Evolutionary conservation across 92 coral and sea anemone species (phyloP).

Genomic region (Blastomussa wellsi): DNA sequence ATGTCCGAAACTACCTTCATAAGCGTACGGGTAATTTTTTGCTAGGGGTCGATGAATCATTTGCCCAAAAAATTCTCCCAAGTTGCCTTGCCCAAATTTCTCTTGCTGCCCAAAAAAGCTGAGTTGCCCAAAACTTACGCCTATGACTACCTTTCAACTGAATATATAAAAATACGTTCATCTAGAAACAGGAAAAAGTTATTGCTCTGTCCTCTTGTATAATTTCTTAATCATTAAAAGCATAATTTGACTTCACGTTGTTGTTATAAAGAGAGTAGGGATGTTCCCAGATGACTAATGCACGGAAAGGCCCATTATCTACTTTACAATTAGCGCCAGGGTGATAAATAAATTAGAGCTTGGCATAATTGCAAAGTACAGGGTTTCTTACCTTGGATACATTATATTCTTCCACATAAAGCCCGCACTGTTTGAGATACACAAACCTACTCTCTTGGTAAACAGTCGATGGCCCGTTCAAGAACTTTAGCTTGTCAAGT

Average conservation of each 20-base stretch:
- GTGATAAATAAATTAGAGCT: neutral
- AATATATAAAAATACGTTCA: neutral
- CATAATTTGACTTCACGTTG: neutral
- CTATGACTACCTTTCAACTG: neutral
- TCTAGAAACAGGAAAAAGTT: neutral
- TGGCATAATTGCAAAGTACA: neutral
- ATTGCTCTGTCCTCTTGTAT: too few species aligned
- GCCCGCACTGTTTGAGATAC: slow-evolving; percentile 83
- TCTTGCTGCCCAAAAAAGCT: too few species aligned
- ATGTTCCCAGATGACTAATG: neutral
- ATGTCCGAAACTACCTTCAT: too few species aligned
- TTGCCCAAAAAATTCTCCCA: too few species aligned
- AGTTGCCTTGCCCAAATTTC: too few species aligned
- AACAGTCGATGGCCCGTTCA: slow-evolving; percentile 74
- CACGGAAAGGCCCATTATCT: neutral
- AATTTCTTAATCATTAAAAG: neutral
- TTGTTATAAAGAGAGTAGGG: neutral
- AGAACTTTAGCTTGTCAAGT: slow-evolving; percentile 62
- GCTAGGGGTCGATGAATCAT: too few species aligned
- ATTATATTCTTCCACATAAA: slow-evolving; percentile 85
- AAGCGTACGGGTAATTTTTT: too few species aligned
- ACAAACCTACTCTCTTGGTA: slow-evolving; percentile 58
- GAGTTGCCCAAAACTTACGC: too few species aligned
- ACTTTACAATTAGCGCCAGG: neutral
- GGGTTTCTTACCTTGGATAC: slow-evolving; percentile 70